Percentiles rank a stretch among this genome's conserved stretches.
Conservation (phyloP, 2,888 invertebrate genomes). For the Strigamia maritima region DNA sequence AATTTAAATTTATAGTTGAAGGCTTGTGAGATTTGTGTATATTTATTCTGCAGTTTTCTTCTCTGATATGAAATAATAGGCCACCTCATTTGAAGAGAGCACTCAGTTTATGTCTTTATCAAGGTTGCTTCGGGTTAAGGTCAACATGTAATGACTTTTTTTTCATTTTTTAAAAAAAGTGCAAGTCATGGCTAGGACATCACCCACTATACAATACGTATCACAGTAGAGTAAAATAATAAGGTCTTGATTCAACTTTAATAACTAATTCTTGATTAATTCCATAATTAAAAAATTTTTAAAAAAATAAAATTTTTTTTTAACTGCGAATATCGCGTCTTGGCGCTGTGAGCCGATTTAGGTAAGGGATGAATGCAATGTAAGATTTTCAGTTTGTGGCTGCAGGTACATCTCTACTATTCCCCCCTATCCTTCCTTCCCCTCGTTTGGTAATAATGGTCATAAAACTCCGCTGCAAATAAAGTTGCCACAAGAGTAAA, state of each 20-base stretch:
- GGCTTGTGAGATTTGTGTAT: neutral
- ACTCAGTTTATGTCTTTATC: constrained; percentile 10
- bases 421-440: neutral
- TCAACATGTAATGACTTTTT: constrained; percentile 10
- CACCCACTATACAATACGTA: neutral
- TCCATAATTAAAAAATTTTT: too few species aligned
- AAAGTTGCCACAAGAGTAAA: constrained; percentile 36
- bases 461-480: constrained; percentile 34
- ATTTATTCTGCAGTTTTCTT: neutral
- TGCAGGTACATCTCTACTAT: neutral
- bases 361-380: neutral
- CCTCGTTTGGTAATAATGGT: constrained; percentile 17
- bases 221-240: neutral
- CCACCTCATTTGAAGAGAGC: constrained; percentile 15
- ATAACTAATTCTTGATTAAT: too few species aligned
- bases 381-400: constrained; percentile 5
- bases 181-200: constrained; percentile 10
- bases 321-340: neutral
- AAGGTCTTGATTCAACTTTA: neutral
- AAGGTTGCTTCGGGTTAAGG: constrained; percentile 5
- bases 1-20: neutral
- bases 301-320: too few species aligned
- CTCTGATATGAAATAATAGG: constrained; percentile 10
- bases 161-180: neutral
- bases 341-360: neutral